Evolutionary conservation across 2,797 vertebrate genomes (phyloP).

Genomic region (Acanthurus tractus): DNA sequence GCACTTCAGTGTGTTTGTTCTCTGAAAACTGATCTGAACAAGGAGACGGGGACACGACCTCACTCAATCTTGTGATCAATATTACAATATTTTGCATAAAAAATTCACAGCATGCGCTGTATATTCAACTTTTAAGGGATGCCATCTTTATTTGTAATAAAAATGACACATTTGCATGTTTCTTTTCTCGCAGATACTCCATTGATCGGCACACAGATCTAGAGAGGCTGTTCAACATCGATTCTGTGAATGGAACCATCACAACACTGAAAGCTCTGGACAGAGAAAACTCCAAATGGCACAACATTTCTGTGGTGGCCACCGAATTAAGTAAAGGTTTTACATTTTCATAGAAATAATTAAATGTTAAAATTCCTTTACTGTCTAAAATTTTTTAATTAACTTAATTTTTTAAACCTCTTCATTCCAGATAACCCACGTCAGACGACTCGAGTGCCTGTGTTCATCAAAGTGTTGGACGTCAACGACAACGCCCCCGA

Average conservation of each 20-base stretch:
- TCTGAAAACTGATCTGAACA: background rate
- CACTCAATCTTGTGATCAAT: background rate
- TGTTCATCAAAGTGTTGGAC: constrained; percentile 96
- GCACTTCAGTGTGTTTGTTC: background rate
- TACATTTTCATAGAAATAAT: background rate
- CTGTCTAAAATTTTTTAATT: background rate
- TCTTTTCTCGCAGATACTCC: constrained; percentile 88
- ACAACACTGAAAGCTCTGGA: constrained; percentile 93
- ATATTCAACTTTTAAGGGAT: background rate
- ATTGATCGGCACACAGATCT: constrained; percentile 94
- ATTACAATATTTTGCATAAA: background rate
- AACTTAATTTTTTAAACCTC: too few relatives aligned
- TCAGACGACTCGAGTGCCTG: constrained; percentile 92
- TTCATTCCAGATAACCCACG: constrained; percentile 90
- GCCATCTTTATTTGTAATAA: background rate
- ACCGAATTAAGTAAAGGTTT: constrained; percentile 91
- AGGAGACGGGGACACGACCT: background rate
- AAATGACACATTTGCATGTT: accelerated
- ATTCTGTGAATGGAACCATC: constrained; percentile 94
- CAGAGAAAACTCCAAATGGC: constrained; percentile 94
- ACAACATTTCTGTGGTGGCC: constrained; percentile 95
- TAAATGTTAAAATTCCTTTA: background rate
- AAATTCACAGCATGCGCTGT: background rate
- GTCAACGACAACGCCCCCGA: constrained; percentile 98
- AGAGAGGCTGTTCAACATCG: constrained; percentile 93